A percentile compares a stretch with the other conserved stretches of the same genome.
These are phyloP conservation scores for Tetraneura akinire DNA, from an alignment of 1,140 invertebrate genomes.

Conservation along the genomic window DNA sequence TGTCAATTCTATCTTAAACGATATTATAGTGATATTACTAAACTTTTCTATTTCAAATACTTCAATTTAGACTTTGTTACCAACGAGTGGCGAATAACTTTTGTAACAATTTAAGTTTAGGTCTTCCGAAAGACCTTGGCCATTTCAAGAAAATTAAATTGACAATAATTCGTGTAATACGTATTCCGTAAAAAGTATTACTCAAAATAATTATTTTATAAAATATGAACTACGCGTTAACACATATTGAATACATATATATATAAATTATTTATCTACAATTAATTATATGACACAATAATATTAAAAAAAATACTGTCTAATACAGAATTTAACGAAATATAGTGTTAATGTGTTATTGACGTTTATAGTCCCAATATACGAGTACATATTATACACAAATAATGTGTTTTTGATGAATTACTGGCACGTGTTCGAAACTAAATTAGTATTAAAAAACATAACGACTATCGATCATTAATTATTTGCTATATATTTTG, in stretches of 20 bases:
- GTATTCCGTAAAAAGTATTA: not conserved
- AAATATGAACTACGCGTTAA: not conserved
- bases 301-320: not conserved
- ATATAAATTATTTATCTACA: not conserved
- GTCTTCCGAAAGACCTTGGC: not conserved
- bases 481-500: no score
- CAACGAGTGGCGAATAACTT: not conserved
- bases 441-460: not conserved
- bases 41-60: not conserved
- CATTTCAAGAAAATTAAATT: not conserved
- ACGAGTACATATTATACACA: not conserved
- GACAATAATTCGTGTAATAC: not conserved
- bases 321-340: not conserved
- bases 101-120: not conserved
- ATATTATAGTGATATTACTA: not conserved
- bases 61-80: not conserved
- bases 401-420: slow-evolving; percentile 26
- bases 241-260: not conserved
- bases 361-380: no score
- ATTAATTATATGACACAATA: not conserved
- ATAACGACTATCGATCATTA: not conserved
- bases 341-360: not conserved
- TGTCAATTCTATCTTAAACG: not conserved
- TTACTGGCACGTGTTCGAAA: not conserved
- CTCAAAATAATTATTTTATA: not conserved